A percentile compares a stretch with the other conserved stretches of the same genome.
Conservation (phyloP, 1,140 invertebrate genomes). For the Halesus radiatus region DNA sequence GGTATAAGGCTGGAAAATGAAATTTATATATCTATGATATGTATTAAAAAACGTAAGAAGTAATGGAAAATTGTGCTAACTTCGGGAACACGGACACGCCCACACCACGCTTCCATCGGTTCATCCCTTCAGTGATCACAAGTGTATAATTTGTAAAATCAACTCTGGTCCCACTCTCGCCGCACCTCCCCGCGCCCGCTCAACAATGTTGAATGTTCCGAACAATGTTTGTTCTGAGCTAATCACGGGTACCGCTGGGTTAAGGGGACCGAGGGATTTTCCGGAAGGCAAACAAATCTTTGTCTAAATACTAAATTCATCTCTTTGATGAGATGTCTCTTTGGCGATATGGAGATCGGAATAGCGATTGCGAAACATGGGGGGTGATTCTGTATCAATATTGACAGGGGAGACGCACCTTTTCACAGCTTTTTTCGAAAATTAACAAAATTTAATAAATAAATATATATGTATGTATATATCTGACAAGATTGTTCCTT, state of each 20-base stretch:
- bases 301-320: constrained; percentile 55
- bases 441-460: too few species aligned
- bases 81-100: too few species aligned
- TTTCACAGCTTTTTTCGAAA: neutral
- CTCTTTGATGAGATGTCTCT: constrained; percentile 57
- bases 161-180: constrained; percentile 7
- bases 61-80: too few species aligned
- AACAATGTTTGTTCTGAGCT: constrained; percentile 55
- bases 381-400: constrained; percentile 26
- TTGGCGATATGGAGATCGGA: constrained; percentile 53
- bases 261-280: constrained; percentile 9
- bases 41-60: too few species aligned
- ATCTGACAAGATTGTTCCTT: too few species aligned
- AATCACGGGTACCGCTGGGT: constrained; percentile 50
- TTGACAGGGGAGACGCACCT: constrained; percentile 8
- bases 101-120: too few species aligned
- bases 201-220: constrained; percentile 46
- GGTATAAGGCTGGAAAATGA: too few species aligned
- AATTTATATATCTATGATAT: too few species aligned
- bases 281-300: constrained; percentile 56
- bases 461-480: too few species aligned
- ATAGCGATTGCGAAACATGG: constrained; percentile 17
- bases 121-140: neutral
- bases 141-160: constrained; percentile 36
- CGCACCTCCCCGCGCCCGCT: neutral